These are phyloP conservation scores for Athalia circularis DNA, from an alignment of 2,888 invertebrate species.

Conservation along the genomic window DNA sequence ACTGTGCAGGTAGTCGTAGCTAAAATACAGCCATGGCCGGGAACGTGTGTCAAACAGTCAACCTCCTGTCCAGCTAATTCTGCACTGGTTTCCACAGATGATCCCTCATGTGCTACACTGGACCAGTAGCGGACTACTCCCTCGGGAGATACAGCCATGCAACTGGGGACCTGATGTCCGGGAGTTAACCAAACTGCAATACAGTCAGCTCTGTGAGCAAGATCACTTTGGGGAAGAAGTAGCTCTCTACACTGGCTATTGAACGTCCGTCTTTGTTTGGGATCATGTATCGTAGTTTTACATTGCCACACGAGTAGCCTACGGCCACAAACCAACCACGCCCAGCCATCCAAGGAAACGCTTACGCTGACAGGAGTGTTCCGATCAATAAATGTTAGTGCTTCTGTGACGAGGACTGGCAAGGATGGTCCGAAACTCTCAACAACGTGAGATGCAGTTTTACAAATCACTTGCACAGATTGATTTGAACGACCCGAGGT, in stretches of 20 bases:
- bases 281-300: constrained; percentile 74
- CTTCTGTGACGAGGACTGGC: constrained; percentile 93
- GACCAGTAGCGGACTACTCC: constrained; percentile 96
- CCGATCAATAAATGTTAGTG: constrained; percentile 86
- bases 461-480: constrained; percentile 85
- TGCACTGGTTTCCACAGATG: constrained; percentile 88
- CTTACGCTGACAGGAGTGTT: constrained; percentile 79
- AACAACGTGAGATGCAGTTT: constrained; percentile 83
- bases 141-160: constrained; percentile 95
- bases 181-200: constrained; percentile 82
- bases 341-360: constrained; percentile 84
- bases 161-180: constrained; percentile 84
- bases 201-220: constrained; percentile 92
- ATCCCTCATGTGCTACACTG: constrained; percentile 90
- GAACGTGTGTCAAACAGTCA: constrained; percentile 82
- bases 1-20: constrained; percentile 95
- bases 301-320: constrained; percentile 91
- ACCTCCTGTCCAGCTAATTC: constrained; percentile 94
- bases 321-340: constrained; percentile 91
- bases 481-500: constrained; percentile 80
- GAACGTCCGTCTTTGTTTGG: constrained; percentile 72
- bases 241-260: constrained; percentile 88
- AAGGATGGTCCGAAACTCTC: constrained; percentile 89
- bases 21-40: constrained; percentile 86
- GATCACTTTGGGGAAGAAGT: constrained; percentile 92